Conservation (phyloP, 2,113 vertebrate species). For the Zosterops pallidus region DNA sequence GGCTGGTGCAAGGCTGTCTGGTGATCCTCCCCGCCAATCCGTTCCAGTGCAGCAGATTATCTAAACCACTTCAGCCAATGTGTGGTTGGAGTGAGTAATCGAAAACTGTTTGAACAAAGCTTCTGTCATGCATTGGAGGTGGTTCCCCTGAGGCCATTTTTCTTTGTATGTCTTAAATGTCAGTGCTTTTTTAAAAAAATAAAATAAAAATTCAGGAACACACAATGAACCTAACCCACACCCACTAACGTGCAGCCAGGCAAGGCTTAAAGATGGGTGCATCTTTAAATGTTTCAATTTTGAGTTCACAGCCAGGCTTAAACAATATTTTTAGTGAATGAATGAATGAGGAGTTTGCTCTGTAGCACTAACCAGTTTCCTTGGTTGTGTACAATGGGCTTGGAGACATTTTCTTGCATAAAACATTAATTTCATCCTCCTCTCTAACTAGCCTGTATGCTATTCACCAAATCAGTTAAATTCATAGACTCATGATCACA, state of each 20-base stretch:
- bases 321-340: not conserved
- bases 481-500: not conserved
- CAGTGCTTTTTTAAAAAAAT: not conserved
- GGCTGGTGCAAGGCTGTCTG: not conserved
- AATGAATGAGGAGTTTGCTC: not conserved
- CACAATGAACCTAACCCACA: not conserved
- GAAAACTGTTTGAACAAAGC: not conserved
- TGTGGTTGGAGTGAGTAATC: not conserved
- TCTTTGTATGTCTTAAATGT: not conserved
- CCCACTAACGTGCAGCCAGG: not conserved
- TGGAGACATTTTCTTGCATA: not conserved
- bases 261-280: not conserved
- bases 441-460: not conserved
- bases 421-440: not conserved
- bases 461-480: not conserved
- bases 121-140: not conserved
- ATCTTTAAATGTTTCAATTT: not conserved
- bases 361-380: not conserved
- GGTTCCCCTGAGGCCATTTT: not conserved
- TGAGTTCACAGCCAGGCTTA: not conserved
- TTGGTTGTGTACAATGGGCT: not conserved
- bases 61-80: not conserved
- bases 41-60: not conserved
- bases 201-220: not conserved
- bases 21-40: constrained; percentile 47